A percentile compares a stretch with the other conserved stretches of the same genome.
These are phyloP conservation scores for Ichneumoninae sp. DNA, from an alignment of 2,888 invertebrate species.

Conservation along the genomic window DNA sequence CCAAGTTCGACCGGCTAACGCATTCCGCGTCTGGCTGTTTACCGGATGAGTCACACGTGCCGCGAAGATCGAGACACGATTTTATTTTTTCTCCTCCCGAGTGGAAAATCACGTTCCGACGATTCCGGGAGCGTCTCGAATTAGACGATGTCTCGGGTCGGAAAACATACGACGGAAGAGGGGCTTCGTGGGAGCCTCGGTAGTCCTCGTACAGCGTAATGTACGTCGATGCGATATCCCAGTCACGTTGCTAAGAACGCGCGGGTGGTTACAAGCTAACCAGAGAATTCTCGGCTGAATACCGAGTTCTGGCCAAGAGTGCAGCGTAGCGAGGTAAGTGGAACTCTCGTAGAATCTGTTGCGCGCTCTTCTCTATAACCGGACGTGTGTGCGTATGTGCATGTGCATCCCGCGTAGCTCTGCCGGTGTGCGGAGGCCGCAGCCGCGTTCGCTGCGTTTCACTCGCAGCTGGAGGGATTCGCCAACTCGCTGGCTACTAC, in stretches of 20 bases:
- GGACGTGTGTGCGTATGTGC: neutral
- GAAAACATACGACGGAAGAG: slow-evolving; percentile 34
- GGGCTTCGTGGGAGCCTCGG: slow-evolving; percentile 48
- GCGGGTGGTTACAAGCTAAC: slow-evolving; percentile 38
- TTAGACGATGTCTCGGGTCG: slow-evolving; percentile 40
- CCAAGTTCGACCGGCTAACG: slow-evolving; percentile 33
- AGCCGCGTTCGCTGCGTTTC: slow-evolving; percentile 47
- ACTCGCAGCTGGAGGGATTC: slow-evolving; percentile 68
- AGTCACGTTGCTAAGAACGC: slow-evolving; percentile 48
- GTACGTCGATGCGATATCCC: slow-evolving; percentile 10
- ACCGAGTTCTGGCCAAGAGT: slow-evolving; percentile 52
- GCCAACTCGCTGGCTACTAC: slow-evolving; percentile 50
- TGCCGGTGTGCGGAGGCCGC: neutral
- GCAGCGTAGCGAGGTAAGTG: slow-evolving; percentile 64
- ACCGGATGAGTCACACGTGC: slow-evolving; percentile 9
- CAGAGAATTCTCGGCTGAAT: slow-evolving; percentile 47
- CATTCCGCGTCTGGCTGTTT: neutral
- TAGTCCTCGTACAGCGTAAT: neutral
- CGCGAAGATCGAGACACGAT: neutral
- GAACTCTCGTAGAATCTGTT: slow-evolving; percentile 47
- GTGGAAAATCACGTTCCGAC: slow-evolving; percentile 57
- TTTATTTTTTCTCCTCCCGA: slow-evolving; percentile 7
- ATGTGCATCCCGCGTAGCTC: neutral
- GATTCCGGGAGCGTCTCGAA: slow-evolving; percentile 48
- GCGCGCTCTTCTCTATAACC: slow-evolving; percentile 18